phyloP scores from a whole-genome alignment of 1,140 invertebrate species.

The Drosophila trapezifrons region DNA sequence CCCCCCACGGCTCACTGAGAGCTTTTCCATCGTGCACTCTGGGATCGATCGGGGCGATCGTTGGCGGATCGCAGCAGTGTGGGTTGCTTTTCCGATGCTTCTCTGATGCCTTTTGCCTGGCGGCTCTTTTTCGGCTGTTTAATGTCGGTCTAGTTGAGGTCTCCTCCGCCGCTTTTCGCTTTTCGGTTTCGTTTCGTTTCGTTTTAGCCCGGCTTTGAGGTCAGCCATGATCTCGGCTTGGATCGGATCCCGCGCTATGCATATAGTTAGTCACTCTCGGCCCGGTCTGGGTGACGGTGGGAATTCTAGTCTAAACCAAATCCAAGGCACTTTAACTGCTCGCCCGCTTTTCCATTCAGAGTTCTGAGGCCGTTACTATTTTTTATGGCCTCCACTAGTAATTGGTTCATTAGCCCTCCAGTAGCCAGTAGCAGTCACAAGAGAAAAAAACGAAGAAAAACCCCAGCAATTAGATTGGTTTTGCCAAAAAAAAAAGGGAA shows the following conservation, averaged over 20 bases:
- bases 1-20: slow-evolving; percentile 17
- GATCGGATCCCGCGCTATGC: slow-evolving; percentile 44
- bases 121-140: slow-evolving; percentile 48
- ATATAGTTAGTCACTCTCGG: slow-evolving; percentile 53
- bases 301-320: slow-evolving; percentile 58
- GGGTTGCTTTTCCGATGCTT: slow-evolving; percentile 51
- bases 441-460: background rate
- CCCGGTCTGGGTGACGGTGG: slow-evolving; percentile 53
- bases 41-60: slow-evolving; percentile 72
- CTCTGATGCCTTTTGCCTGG: slow-evolving; percentile 28
- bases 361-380: slow-evolving; percentile 52
- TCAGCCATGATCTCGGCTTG: slow-evolving; percentile 68
- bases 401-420: slow-evolving; percentile 78
- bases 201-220: slow-evolving; percentile 66
- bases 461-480: slow-evolving; percentile 57
- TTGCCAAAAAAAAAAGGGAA: slow-evolving; percentile 5
- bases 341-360: slow-evolving; percentile 33
- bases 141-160: slow-evolving; percentile 53
- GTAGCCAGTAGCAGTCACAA: slow-evolving; percentile 44
- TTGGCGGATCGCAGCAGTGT: slow-evolving; percentile 55
- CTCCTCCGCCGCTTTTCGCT: slow-evolving; percentile 48
- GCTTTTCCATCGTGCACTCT: slow-evolving; percentile 57
- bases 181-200: slow-evolving; percentile 53
- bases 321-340: slow-evolving; percentile 44
- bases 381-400: slow-evolving; percentile 72